A percentile compares a stretch with the other conserved stretches of the same genome.
phyloP scores from a whole-genome alignment of 2,888 invertebrate genomes.

The Hydriomena furcata region DNA sequence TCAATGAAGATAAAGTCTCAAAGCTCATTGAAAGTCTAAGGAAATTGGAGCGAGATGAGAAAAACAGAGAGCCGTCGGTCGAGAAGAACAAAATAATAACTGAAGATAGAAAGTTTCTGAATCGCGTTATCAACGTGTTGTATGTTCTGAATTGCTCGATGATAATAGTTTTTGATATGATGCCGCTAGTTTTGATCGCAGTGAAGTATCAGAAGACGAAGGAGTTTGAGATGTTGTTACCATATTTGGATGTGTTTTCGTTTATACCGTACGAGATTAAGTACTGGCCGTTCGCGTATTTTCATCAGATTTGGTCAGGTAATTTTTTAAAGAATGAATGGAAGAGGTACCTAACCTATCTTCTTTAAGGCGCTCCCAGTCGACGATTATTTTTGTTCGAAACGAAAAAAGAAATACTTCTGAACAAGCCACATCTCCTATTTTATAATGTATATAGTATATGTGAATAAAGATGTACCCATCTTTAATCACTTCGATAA shows the following conservation, averaged over 20 bases:
- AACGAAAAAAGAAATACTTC: no score
- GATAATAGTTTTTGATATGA: conserved; percentile 45
- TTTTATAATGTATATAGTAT: no score
- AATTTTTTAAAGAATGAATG: conserved; percentile 10
- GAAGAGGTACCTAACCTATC: no score
- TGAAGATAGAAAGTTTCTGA: conserved; percentile 40
- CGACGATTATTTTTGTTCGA: no score
- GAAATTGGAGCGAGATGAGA: conserved; percentile 38
- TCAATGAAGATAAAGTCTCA: conserved; percentile 35
- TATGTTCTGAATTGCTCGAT: conserved; percentile 44
- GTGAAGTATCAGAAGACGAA: conserved; percentile 45
- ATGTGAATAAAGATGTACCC: no score
- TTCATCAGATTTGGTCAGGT: conserved; percentile 56
- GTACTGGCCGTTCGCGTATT: conserved; percentile 50
- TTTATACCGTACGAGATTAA: conserved; percentile 46
- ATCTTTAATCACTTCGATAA: no score
- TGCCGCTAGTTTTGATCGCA: conserved; percentile 45
- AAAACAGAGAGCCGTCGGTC: conserved; percentile 18
- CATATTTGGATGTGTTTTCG: conserved; percentile 49
- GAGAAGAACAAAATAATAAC: conserved; percentile 36
- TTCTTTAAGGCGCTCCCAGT: no score
- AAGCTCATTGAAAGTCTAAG: conserved; percentile 36
- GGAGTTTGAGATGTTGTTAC: conserved; percentile 46
- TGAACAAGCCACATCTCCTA: no score
- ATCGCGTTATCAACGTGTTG: conserved; percentile 41